Percentiles rank a stretch among this genome's conserved stretches.
These are phyloP conservation scores for Dioctria linearis DNA, from an alignment of 2,888 invertebrate species.

Conservation along the genomic window DNA sequence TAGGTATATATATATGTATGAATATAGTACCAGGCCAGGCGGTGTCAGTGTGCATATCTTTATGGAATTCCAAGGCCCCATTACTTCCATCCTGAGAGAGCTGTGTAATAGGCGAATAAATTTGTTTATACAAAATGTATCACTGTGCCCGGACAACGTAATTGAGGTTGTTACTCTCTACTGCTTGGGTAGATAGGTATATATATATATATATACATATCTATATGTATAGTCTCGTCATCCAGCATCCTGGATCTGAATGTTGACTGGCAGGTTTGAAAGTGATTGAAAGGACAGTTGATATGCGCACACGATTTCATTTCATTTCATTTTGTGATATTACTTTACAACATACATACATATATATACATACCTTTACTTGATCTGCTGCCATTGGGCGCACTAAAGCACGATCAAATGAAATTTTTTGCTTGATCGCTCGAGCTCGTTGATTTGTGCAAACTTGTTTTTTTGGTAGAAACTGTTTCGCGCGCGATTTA, in stretches of 20 bases:
- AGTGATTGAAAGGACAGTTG: constrained; percentile 46
- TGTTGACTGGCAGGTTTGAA: constrained; percentile 33
- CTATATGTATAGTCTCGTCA: too few species aligned
- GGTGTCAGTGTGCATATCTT: too few species aligned
- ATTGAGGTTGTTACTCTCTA: constrained; percentile 14
- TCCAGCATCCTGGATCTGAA: not conserved
- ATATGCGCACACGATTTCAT: constrained; percentile 25
- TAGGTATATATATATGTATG: too few species aligned
- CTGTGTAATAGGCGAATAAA: constrained; percentile 16
- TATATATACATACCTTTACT: too few species aligned
- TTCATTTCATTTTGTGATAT: constrained; percentile 12
- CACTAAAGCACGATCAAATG: constrained; percentile 27
- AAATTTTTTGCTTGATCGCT: not conserved
- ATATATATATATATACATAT: too few species aligned
- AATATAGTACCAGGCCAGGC: too few species aligned
- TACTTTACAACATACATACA: not conserved
- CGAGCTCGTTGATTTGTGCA: constrained; percentile 11
- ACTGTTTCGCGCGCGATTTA: constrained; percentile 20
- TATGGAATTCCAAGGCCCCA: not conserved
- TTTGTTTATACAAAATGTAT: constrained; percentile 6
- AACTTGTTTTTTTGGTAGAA: constrained; percentile 31
- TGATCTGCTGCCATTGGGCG: not conserved
- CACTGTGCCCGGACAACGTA: not conserved
- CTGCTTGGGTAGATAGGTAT: too few species aligned
- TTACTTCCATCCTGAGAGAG: not conserved